Conservation (phyloP, 2,888 invertebrate genomes). For the Macroteleia sp. region DNA sequence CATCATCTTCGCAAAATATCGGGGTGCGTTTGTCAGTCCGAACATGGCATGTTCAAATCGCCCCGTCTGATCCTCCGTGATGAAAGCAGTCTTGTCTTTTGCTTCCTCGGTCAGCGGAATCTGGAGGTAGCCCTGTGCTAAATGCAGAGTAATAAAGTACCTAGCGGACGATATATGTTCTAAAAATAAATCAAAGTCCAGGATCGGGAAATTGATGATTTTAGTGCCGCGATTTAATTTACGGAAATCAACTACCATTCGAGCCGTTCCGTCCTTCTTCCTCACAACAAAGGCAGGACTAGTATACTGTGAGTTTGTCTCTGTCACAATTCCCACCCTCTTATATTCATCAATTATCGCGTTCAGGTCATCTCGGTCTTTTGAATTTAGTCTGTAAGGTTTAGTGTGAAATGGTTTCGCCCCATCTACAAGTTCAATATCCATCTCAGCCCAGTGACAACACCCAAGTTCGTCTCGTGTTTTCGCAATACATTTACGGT, state of each 20-base stretch:
- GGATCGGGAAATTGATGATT: too few species aligned
- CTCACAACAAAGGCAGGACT: slow-evolving; percentile 8
- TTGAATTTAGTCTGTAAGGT: slow-evolving; percentile 32
- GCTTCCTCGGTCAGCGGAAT: too few species aligned
- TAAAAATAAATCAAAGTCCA: too few species aligned
- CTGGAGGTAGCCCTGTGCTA: too few species aligned
- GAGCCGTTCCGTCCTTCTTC: slow-evolving; percentile 2
- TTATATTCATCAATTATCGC: slow-evolving; percentile 14
- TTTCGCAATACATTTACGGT: slow-evolving; percentile 38
- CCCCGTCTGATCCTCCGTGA: too few species aligned
- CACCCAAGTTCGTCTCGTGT: slow-evolving; percentile 45
- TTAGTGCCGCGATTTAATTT: too few species aligned
- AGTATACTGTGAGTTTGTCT: neutral
- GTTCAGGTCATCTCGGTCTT: slow-evolving; percentile 16
- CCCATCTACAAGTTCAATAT: slow-evolving; percentile 32
- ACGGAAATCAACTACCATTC: too few species aligned
- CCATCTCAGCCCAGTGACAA: slow-evolving; percentile 40
- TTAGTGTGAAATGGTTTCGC: slow-evolving; percentile 7
- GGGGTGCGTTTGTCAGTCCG: slow-evolving; percentile 29
- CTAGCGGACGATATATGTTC: too few species aligned
- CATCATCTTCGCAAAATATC: slow-evolving; percentile 40
- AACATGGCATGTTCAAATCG: slow-evolving; percentile 40
- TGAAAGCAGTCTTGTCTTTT: too few species aligned
- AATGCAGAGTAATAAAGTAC: too few species aligned
- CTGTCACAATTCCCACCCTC: slow-evolving; percentile 7